A percentile compares a stretch with the other conserved stretches of the same genome.
phyloP scores from a whole-genome alignment of 2,888 invertebrate genomes.

The Amblyjoppa fuscipennis region DNA sequence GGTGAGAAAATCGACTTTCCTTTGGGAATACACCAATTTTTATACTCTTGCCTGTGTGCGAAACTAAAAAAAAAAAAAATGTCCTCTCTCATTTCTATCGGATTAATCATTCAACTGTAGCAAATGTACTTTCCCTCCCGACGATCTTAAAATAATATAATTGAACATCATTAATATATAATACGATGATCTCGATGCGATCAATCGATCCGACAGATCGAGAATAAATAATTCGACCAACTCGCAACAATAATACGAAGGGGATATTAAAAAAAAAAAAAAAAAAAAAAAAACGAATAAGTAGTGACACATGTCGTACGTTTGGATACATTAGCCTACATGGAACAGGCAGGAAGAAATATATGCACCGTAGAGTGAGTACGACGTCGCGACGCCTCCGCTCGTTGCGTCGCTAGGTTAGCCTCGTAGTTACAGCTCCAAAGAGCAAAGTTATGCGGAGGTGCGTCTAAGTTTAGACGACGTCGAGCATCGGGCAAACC shows the following conservation, averaged over 20 bases:
- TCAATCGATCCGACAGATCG: neutral
- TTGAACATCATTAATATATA: constrained; percentile 23
- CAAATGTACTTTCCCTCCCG: neutral
- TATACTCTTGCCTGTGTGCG: neutral
- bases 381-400: constrained; percentile 42
- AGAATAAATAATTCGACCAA: constrained; percentile 10
- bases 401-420: constrained; percentile 43
- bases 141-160: neutral
- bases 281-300: constrained; percentile 5
- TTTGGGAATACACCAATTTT: neutral
- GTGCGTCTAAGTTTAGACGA: constrained; percentile 76
- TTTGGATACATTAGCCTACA: constrained; percentile 1
- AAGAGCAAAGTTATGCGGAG: constrained; percentile 73
- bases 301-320: neutral
- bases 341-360: constrained; percentile 20
- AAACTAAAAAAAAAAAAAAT: neutral
- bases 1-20: constrained; percentile 72
- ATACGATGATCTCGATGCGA: neutral
- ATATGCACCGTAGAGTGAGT: constrained; percentile 47
- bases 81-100: neutral
- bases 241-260: neutral
- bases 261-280: neutral
- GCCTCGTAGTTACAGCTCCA: constrained; percentile 47
- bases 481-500: constrained; percentile 63
- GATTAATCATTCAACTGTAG: too few species aligned